These are phyloP conservation scores for Branchipolynoe longqiensis DNA, from an alignment of 2,888 invertebrate genomes.

Conservation along the genomic window DNA sequence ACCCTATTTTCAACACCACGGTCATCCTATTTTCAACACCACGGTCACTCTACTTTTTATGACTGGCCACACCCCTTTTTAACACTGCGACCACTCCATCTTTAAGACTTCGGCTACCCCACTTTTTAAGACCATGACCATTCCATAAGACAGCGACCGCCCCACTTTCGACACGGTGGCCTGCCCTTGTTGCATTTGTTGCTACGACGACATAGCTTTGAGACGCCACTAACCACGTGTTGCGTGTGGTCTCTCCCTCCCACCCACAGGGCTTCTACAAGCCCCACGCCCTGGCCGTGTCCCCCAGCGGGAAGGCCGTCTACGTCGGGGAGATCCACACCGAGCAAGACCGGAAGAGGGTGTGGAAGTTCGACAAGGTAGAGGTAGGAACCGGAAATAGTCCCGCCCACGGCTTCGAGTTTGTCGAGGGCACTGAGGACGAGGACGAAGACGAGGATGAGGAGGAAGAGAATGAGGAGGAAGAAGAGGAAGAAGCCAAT, in stretches of 20 bases:
- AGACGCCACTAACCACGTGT: too few relatives aligned
- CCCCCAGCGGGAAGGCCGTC: conserved; percentile 86
- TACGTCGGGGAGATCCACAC: conserved; percentile 90
- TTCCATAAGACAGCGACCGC: too few relatives aligned
- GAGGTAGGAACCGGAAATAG: not conserved
- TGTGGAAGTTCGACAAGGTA: conserved; percentile 84
- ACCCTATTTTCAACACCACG: too few relatives aligned
- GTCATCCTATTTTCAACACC: too few relatives aligned
- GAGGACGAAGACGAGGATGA: conserved; percentile 47
- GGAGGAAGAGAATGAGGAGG: conserved; percentile 33
- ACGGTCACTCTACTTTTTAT: too few relatives aligned
- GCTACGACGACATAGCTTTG: too few relatives aligned
- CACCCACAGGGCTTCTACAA: conserved; percentile 83
- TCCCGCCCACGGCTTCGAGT: not conserved
- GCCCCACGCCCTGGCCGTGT: conserved; percentile 92
- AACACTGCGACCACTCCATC: too few relatives aligned
- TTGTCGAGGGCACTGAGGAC: conserved; percentile 6
- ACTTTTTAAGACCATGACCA: too few relatives aligned
- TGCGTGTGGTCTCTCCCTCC: not conserved
- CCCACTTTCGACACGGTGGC: too few relatives aligned
- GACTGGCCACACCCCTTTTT: too few relatives aligned
- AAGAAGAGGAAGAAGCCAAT: conserved; percentile 27
- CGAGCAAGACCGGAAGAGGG: conserved; percentile 84
- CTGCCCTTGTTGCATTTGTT: too few relatives aligned
- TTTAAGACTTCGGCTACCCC: too few relatives aligned